Evolutionary conservation across 1,140 invertebrate species (phyloP).

Genomic region (Manduca sexta): DNA sequence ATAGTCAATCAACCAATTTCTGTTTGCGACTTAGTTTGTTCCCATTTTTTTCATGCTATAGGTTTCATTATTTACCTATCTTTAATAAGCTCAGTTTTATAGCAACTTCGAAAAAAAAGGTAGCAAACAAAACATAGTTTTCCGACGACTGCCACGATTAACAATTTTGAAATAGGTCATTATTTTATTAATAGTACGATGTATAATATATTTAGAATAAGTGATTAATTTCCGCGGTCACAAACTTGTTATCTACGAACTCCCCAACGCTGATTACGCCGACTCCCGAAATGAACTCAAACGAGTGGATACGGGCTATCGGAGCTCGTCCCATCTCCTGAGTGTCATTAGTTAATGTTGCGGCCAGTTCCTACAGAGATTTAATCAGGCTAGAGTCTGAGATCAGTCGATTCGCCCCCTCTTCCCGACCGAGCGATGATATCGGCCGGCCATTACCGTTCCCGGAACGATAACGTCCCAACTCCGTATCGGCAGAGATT

Average conservation of each 20-base stretch:
- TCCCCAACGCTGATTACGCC: constrained; percentile 27
- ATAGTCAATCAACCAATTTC: too few relatives aligned
- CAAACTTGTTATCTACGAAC: constrained; percentile 16
- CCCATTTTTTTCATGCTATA: too few relatives aligned
- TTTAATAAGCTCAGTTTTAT: too few relatives aligned
- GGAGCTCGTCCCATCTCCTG: constrained; percentile 37
- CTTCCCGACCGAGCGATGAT: constrained; percentile 27
- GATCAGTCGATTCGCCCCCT: constrained; percentile 37
- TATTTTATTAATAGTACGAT: too few relatives aligned
- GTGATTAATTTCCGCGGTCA: background rate
- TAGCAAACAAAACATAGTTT: too few relatives aligned
- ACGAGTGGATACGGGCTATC: constrained; percentile 36
- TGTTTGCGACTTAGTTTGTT: too few relatives aligned
- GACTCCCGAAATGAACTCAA: constrained; percentile 38
- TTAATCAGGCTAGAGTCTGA: constrained; percentile 39
- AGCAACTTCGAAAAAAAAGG: too few relatives aligned
- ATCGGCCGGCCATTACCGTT: constrained; percentile 45
- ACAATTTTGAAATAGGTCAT: too few relatives aligned
- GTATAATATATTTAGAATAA: background rate
- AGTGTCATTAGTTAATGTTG: constrained; percentile 66
- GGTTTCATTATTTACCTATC: too few relatives aligned
- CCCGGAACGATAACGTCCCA: constrained; percentile 22
- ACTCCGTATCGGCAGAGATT: constrained; percentile 25
- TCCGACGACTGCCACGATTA: too few relatives aligned
- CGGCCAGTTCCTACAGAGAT: constrained; percentile 52